Evolutionary conservation across 2,113 vertebrate genomes (phyloP).

Genomic region (Pantherophis guttatus): DNA sequence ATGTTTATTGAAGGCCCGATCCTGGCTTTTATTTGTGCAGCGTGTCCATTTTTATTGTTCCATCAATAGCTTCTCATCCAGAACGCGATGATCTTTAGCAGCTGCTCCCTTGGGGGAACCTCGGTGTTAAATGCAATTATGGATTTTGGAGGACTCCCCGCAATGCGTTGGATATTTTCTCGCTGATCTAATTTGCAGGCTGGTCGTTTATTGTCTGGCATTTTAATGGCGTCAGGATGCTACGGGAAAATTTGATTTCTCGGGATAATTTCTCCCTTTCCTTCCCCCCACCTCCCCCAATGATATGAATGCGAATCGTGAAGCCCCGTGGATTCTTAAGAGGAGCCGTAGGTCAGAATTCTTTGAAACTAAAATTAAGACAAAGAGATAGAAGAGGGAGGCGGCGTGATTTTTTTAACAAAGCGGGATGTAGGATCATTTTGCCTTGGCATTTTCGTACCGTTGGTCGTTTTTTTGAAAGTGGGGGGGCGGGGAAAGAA

Average conservation of each 20-base stretch:
- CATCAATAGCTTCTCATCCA: conserved; percentile 98
- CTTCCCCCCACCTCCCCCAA: conserved; percentile 77
- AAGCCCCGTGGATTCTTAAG: conserved; percentile 75
- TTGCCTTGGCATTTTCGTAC: conserved; percentile 10
- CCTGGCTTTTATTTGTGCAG: conserved; percentile 95
- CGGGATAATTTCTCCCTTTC: conserved; percentile 92
- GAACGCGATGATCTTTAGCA: conserved; percentile 96
- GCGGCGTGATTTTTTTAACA: conserved; percentile 51
- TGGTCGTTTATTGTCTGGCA: conserved; percentile 99
- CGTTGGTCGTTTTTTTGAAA: not conserved
- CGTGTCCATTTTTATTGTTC: conserved; percentile 99
- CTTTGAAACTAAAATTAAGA: conserved; percentile 14
- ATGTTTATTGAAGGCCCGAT: conserved; percentile 96
- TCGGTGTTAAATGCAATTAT: conserved; percentile 99
- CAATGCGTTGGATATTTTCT: conserved; percentile 99
- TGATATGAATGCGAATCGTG: conserved; percentile 84
- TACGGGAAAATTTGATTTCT: conserved; percentile 99
- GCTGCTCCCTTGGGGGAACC: conserved; percentile 85
- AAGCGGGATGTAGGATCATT: conserved; percentile 36
- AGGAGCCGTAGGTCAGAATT: conserved; percentile 64
- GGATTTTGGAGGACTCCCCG: conserved; percentile 89
- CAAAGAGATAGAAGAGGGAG: not conserved
- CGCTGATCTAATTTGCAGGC: conserved; percentile 99
- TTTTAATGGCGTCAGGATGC: conserved; percentile 99
- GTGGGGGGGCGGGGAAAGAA: not conserved